Percentiles rank a stretch among this genome's conserved stretches.
phyloP scores from a whole-genome alignment of 2,888 invertebrate species.

The Crossocerus cetratus region DNA sequence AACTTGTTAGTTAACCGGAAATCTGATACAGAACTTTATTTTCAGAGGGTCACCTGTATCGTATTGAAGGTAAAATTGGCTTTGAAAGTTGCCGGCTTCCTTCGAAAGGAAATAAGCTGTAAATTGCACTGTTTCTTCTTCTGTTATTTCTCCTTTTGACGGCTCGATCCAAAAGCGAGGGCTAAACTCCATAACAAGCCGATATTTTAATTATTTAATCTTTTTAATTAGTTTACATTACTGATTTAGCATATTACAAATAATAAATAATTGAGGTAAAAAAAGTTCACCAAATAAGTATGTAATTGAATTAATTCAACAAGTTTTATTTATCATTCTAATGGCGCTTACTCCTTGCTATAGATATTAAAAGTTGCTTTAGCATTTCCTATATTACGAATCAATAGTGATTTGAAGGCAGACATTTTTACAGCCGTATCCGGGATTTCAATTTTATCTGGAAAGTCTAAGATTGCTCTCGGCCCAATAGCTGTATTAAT shows the following conservation, averaged over 20 bases:
- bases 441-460: constrained; percentile 79
- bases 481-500: constrained; percentile 78
- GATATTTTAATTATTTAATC: no score
- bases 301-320: no score
- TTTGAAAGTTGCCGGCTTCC: constrained; percentile 76
- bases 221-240: no score
- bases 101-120: constrained; percentile 79
- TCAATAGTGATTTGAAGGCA: constrained; percentile 77
- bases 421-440: constrained; percentile 79
- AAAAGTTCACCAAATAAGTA: not conserved
- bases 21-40: not conserved
- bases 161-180: constrained; percentile 79
- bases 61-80: constrained; percentile 72
- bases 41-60: constrained; percentile 69
- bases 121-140: constrained; percentile 78
- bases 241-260: not conserved
- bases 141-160: constrained; percentile 78
- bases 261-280: not conserved
- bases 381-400: constrained; percentile 79
- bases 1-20: not conserved
- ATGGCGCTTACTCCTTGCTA: no score
- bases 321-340: no score
- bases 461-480: constrained; percentile 80
- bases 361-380: constrained; percentile 77
- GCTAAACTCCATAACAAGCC: constrained; percentile 48